Base-by-base conservation (phyloP, 2,113 vertebrate species). In the Dinomys branickii region DNA sequence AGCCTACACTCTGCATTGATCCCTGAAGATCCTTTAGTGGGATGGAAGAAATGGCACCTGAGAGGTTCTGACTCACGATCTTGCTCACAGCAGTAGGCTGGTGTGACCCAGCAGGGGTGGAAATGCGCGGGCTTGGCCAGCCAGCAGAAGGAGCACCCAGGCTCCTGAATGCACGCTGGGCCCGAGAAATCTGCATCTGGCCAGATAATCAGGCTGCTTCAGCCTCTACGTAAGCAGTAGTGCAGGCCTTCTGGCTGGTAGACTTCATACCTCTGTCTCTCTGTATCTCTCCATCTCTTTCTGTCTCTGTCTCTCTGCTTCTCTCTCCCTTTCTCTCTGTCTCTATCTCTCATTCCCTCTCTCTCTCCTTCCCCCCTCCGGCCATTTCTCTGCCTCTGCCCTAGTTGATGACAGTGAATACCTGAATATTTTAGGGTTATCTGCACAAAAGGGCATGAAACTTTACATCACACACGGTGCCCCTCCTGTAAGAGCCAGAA, bases 51-150 rank as follows among this genome's bases (percentile, higher is more conserved):
- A 85, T 77, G 77, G 61, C 44, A 71, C 77, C 67, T 90, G 63
- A 90, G 92, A 50, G 41, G 28, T 38, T 54, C 75, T 95, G 90
- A 94, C 77, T 97, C 97, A 93, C 30, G 26, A 17, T 26, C 63
- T 77, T 54, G 28, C 90, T 84, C 90, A 78, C 5, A 63, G 90
- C 24, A 85, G 88, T 61, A 67, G 84, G 58, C 85, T 90, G 81
- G n/a, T 33, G 26, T 38, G 71, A 81, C 41, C 54, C 61, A 86
- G 67, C 41, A n/a, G 13, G 35, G 20, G 69, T 71, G 30, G 38
- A 47, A 30, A 65, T 7, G 9, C 28, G 61, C 69, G 54, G 30
- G 33, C 28, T 50, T 47, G 44, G 56, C 20, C 33, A 38, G 80
- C 22, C 35, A 44, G 7, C 38, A 59, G 33, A 33, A 89, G 35